Conservation (phyloP, 2,797 vertebrate genomes). For the Trematomus bernacchii region DNA sequence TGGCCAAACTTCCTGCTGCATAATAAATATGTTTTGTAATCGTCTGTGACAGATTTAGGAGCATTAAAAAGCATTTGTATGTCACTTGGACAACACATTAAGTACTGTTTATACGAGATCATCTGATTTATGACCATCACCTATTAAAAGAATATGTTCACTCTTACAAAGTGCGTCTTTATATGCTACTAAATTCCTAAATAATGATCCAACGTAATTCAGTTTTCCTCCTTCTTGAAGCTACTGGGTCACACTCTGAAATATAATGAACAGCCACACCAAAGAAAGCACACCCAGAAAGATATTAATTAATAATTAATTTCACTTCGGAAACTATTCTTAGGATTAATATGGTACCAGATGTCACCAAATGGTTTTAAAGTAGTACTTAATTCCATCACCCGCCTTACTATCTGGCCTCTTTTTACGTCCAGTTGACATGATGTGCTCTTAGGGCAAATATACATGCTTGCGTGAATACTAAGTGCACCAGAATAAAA, state of each 20-base stretch:
- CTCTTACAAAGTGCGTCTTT: constrained; percentile 14
- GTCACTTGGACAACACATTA: constrained; percentile 1
- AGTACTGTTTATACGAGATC: constrained; percentile 8
- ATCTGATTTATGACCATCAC: constrained; percentile 17
- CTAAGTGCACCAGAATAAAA: constrained; percentile 70
- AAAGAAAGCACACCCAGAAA: constrained; percentile 40
- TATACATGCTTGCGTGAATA: constrained; percentile 40
- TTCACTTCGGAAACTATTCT: constrained; percentile 55
- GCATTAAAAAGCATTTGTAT: constrained; percentile 24
- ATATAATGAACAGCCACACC: constrained; percentile 25
- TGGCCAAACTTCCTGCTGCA: background rate
- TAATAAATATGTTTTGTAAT: constrained; percentile 25
- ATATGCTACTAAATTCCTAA: background rate
- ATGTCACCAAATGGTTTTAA: constrained; percentile 60
- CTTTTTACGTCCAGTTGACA: constrained; percentile 40
- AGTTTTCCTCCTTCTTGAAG: background rate
- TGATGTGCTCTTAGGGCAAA: constrained; percentile 27
- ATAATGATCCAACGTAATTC: background rate
- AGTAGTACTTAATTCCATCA: constrained; percentile 46
- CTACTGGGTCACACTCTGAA: constrained; percentile 34
- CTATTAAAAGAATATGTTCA: background rate
- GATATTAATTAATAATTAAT: constrained; percentile 54
- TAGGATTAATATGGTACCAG: constrained; percentile 49
- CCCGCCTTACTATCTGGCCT: constrained; percentile 25
- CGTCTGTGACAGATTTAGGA: constrained; percentile 31